Evolutionary conservation across 1,140 invertebrate species (phyloP).

Genomic region (Hypothenemus hampei): DNA sequence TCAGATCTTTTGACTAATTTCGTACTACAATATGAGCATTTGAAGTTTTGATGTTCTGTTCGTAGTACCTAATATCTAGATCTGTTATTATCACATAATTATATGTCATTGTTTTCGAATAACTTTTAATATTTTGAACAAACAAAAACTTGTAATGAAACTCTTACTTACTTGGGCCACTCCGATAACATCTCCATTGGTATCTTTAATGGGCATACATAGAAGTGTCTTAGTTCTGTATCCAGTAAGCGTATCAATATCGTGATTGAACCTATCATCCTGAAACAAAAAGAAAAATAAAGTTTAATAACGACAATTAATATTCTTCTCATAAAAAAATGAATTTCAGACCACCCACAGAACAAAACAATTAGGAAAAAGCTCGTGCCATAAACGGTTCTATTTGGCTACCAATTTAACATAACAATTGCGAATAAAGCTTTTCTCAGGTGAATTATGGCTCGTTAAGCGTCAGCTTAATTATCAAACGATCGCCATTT

Average conservation of each 20-base stretch:
- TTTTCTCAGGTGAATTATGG: constrained; percentile 1
- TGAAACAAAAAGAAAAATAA: constrained; percentile 50
- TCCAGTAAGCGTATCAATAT: constrained; percentile 87
- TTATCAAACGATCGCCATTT: background rate
- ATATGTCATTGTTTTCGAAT: background rate
- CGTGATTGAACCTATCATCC: constrained; percentile 88
- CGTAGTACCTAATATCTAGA: no score
- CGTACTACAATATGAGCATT: no score
- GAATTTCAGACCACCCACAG: constrained; percentile 4
- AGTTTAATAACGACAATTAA: no score
- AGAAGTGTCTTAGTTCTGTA: constrained; percentile 88
- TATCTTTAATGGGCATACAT: constrained; percentile 95
- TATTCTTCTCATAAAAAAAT: no score
- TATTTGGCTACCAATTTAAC: background rate
- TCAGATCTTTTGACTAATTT: no score
- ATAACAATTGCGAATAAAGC: constrained; percentile 5
- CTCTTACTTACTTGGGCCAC: constrained; percentile 76
- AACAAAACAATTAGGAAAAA: background rate
- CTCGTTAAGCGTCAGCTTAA: background rate
- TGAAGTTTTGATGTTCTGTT: no score
- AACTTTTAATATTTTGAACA: background rate
- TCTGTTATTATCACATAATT: no score
- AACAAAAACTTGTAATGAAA: background rate
- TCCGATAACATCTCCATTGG: constrained; percentile 88
- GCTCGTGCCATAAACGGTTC: background rate